Evolutionary conservation across 2,888 invertebrate genomes (phyloP).

Genomic region (Apomyelois bistriatella): DNA sequence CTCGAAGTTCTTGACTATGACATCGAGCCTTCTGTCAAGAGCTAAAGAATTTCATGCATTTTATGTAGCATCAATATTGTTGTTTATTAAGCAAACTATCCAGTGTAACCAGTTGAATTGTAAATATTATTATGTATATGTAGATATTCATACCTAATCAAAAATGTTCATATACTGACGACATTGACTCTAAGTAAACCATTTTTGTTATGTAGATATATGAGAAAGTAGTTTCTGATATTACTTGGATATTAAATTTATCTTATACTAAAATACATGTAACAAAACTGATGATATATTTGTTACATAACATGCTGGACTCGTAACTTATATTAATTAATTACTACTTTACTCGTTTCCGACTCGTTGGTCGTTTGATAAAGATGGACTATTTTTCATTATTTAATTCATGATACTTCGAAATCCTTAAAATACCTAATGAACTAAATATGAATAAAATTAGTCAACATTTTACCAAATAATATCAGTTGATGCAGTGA

Average conservation of each 20-base stretch:
- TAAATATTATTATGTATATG: background rate
- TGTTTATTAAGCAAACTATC: constrained; percentile 17
- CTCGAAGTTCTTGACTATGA: constrained; percentile 42
- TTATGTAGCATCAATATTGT: constrained; percentile 44
- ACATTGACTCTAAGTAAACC: too few species aligned
- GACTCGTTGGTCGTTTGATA: constrained; percentile 23
- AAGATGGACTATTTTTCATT: too few species aligned
- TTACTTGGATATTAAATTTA: too few species aligned
- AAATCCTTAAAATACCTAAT: too few species aligned
- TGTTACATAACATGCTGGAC: constrained; percentile 20
- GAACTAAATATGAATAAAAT: too few species aligned
- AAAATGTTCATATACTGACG: too few species aligned
- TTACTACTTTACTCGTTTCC: constrained; percentile 35
- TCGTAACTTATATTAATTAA: constrained; percentile 34
- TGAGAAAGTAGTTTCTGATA: background rate
- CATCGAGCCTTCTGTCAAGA: constrained; percentile 54
- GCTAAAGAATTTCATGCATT: constrained; percentile 41
- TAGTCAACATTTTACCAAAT: too few species aligned
- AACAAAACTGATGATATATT: constrained; percentile 15
- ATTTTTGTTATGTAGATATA: background rate
- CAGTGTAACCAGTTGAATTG: background rate
- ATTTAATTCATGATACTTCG: too few species aligned
- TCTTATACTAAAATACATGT: too few species aligned
- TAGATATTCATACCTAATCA: too few species aligned
- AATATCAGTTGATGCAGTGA: too few species aligned